A percentile compares a stretch with the other conserved stretches of the same genome.
phyloP scores from a whole-genome alignment of 1,140 invertebrate species.

The Thaumetopoea pityocampa region DNA sequence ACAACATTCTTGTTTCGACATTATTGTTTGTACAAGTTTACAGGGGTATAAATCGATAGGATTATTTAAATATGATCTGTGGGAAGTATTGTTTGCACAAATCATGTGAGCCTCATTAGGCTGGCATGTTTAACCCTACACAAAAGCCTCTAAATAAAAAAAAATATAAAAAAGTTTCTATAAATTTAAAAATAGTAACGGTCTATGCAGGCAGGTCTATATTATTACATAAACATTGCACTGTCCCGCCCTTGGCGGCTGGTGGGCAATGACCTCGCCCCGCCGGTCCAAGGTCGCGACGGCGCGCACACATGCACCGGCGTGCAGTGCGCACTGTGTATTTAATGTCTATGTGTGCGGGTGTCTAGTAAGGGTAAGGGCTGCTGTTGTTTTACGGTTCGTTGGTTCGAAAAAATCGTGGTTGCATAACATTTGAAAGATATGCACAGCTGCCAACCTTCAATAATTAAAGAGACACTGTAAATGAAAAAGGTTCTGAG shows the following conservation, averaged over 20 bases:
- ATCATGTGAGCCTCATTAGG: too few species aligned
- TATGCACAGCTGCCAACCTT: neutral
- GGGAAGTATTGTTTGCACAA: too few species aligned
- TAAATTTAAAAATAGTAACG: constrained; percentile 4
- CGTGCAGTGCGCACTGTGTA: too few species aligned
- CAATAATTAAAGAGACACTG: too few species aligned
- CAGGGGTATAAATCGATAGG: too few species aligned
- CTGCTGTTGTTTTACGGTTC: neutral
- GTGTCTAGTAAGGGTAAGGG: constrained; percentile 3
- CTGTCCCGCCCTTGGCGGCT: constrained; percentile 9
- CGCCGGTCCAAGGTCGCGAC: constrained; percentile 12
- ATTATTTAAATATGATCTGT: too few species aligned
- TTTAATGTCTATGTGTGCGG: neutral
- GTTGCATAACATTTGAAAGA: neutral
- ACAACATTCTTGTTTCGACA: too few species aligned
- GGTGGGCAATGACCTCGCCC: constrained; percentile 4
- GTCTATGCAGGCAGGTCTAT: neutral
- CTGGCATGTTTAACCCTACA: too few species aligned
- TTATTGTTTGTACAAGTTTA: too few species aligned
- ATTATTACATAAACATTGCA: constrained; percentile 14
- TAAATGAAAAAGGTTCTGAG: too few species aligned
- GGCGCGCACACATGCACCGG: constrained; percentile 3
- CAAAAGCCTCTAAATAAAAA: too few species aligned
- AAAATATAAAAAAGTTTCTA: too few species aligned
- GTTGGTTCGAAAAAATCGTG: neutral